Conservation (phyloP, 2,113 vertebrate genomes). For the Antennarius striatus region DNA sequence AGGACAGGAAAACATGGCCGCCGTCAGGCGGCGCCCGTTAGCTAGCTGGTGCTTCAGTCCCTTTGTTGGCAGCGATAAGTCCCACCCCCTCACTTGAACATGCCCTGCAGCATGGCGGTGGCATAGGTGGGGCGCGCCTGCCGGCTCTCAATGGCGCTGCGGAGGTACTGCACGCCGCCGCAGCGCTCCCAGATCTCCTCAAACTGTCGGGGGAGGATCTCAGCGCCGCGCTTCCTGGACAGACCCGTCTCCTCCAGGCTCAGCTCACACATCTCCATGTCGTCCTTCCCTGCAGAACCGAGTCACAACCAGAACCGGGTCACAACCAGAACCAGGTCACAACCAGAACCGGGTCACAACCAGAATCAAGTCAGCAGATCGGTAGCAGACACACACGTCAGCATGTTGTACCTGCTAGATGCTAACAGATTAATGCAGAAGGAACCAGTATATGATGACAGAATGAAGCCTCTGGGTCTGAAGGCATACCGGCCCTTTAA, state of each 20-base stretch:
- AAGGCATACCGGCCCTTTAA: too few relatives aligned
- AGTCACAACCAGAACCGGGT: too few relatives aligned
- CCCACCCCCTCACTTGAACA: constrained; percentile 77
- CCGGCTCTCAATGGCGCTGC: constrained; percentile 89
- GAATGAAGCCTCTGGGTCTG: too few relatives aligned
- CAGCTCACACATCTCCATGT: constrained; percentile 99
- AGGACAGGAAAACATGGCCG: constrained; percentile 26
- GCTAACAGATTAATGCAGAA: too few relatives aligned
- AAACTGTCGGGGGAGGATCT: constrained; percentile 94
- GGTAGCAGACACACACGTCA: too few relatives aligned
- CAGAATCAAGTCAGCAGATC: too few relatives aligned
- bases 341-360: too few relatives aligned
- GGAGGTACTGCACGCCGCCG: constrained; percentile 92
- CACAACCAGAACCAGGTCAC: too few relatives aligned
- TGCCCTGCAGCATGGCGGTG: constrained; percentile 94
- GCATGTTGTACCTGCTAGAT: too few relatives aligned
- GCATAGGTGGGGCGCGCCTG: constrained; percentile 95
- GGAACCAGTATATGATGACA: too few relatives aligned
- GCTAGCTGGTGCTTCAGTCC: constrained; percentile 66
- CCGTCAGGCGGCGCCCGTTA: not conserved
- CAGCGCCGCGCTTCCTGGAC: constrained; percentile 92
- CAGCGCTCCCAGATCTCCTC: constrained; percentile 99
- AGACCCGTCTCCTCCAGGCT: constrained; percentile 97
- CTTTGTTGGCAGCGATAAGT: constrained; percentile 53
- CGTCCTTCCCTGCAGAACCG: constrained; percentile 88